Evolutionary conservation across 2,888 invertebrate species (phyloP), one percentile per base, ranked within the genome.

Genomic region (Sphaerophoria taeniata): DNA sequence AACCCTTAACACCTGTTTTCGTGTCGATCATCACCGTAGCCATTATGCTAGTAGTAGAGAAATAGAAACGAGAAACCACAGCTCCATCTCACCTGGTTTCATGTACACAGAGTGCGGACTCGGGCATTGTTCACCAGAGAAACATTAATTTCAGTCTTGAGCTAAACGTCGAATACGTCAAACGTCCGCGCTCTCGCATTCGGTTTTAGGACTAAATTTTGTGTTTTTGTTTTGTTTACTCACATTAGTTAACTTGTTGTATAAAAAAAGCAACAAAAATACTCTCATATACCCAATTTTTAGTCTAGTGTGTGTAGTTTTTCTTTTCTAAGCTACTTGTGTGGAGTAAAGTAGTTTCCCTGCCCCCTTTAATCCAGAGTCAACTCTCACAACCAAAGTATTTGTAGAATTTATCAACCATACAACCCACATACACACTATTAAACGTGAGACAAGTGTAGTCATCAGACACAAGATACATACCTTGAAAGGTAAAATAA

Each of bases 401-500:
- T 73, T 81, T 85, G 81, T 85, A 85, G 76, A 75, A 80, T 85
- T 76, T 81, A 81, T 81, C 73, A 80, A 73, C 80, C 56, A 85
- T 56, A 51, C 85, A 73, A 76, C 72, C 76, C 72, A 73, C 72
- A 76, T 63, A 75, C 60, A 72, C 69, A 76, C n/a, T n/a, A n/a
- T n/a, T 33, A 73, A 63, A 76, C 33, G 51, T 39, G 75, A 73
- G 73, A 58, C 76, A 85, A 85, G 85, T 85, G 85, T 85, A 63
- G 55, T 77, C 76, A 70, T 80, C 76, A 73, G 81, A 81, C 69
- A 75, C 67, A 39, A 84, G 75, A 84, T 81, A 85, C 81, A 85
- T 69, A 85, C 85, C 85, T 85, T 85, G 72, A 85, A 85, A 85
- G 81, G 81, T 76, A 81, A 81, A 85, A 85, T 69, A 80, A 69